Base-by-base conservation (phyloP, 1,140 invertebrate species). In the Drosophila elegans region DNA sequence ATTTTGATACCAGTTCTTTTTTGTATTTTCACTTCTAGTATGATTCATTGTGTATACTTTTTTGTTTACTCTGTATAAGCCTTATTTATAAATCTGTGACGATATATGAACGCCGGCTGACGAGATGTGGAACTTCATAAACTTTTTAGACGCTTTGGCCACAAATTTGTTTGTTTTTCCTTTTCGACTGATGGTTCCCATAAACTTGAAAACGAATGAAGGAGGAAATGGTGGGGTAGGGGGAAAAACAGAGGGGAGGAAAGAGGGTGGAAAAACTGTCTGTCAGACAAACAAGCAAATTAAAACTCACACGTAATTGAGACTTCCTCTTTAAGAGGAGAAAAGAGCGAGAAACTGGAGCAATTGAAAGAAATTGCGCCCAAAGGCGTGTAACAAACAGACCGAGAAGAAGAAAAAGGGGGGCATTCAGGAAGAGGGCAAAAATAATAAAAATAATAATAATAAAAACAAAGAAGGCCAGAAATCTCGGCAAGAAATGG, bases 351-450 rank as follows among this genome's bases (percentile, higher is more conserved):
- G 54, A 85, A 85, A 85, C 68, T 80, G 69, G 66, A 82, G 82
- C 81, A 85, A 85, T 85, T 85, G 77, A 78, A 84, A 74, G 74
- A 85, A 84, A 84, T 85, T 77, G 81, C 73, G 60, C 61, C 74
- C 79, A 74, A 59, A 74, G 57, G 36, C 11, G 29, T 25, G 45
- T 38, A 48, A n/a, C 38, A 42, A 74, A 56, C 71, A 64, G 61
- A 64, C 52, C 64, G 52, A 57, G 44, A 72, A 72, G 12, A 41
- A 21, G 12, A 46, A 62, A 11, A 9, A 7, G 13, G 46, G 48
- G 12, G 46, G 48, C 9, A 21, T 25, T 4, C 21, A 7, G 6
- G 3, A 10, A 46, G 12, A 39, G 6, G 21, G 21, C 16, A 7
- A 42, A 62, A 13, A 44, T 13, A 48, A 66, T 32, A 12, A 48